These are phyloP conservation scores for Notiomystis cincta DNA, from an alignment of 2,113 vertebrate species.

Conservation along the genomic window DNA sequence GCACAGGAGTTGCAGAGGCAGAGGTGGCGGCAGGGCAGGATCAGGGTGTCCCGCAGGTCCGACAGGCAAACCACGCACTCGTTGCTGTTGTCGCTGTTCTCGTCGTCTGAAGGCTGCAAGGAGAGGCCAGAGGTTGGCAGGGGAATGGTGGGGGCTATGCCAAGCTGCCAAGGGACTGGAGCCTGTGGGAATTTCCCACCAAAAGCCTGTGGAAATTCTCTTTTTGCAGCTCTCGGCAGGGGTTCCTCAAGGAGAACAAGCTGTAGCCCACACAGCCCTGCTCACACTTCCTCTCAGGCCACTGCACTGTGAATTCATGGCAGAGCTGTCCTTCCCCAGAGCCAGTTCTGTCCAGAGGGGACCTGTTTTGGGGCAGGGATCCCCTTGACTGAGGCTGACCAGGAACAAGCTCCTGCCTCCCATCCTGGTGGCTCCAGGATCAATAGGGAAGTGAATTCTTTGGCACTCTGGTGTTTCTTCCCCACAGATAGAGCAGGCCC, in stretches of 20 bases:
- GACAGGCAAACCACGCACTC: slow-evolving; percentile 97
- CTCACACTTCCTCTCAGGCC: neutral
- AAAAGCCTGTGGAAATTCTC: neutral
- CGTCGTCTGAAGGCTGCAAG: slow-evolving; percentile 86
- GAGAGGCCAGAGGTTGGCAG: neutral
- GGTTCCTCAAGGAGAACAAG: neutral
- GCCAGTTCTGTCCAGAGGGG: neutral
- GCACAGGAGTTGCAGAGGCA: slow-evolving; percentile 94
- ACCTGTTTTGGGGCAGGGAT: neutral
- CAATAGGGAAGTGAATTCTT: neutral
- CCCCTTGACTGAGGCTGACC: neutral
- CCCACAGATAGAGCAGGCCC: neutral
- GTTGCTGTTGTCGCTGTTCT: slow-evolving; percentile 97
- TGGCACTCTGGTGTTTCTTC: neutral
- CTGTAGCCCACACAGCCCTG: neutral
- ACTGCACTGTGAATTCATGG: neutral
- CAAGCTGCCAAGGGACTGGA: neutral
- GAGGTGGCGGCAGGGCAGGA: slow-evolving; percentile 94
- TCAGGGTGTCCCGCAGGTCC: slow-evolving; percentile 92
- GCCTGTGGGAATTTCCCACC: neutral
- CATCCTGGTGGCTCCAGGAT: neutral
- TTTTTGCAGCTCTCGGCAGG: neutral
- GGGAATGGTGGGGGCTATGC: neutral
- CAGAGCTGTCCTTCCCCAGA: neutral
- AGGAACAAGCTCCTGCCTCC: neutral